Percentiles rank a stretch among this genome's conserved stretches.
These are phyloP conservation scores for Drosophila ananassae DNA, from an alignment of 1,140 invertebrate species.

Conservation along the genomic window DNA sequence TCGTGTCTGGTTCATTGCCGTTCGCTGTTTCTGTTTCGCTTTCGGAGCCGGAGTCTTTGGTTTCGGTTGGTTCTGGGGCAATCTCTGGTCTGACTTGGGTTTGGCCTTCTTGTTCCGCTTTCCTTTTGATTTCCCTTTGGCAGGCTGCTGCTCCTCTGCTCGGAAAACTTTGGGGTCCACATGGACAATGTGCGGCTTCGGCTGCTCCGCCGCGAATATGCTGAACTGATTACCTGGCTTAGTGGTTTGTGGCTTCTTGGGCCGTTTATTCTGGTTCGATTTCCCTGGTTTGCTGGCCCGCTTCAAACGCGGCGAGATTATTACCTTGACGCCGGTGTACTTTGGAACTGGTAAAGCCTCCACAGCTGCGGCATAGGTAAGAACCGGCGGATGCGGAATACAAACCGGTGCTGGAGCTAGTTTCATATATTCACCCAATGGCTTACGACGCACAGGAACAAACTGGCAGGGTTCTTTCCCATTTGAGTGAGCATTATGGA, in stretches of 20 bases:
- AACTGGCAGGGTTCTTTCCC: slow-evolving; percentile 20
- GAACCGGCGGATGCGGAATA: slow-evolving; percentile 18
- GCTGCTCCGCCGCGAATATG: slow-evolving; percentile 39
- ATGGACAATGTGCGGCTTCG: slow-evolving; percentile 48
- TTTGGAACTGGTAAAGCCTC: neutral
- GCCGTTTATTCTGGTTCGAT: slow-evolving; percentile 9
- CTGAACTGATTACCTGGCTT: slow-evolving; percentile 33
- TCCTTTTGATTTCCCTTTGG: slow-evolving; percentile 3
- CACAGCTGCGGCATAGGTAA: slow-evolving; percentile 57
- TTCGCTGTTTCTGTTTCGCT: too few relatives aligned
- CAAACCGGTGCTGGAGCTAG: slow-evolving; percentile 8
- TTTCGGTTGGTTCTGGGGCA: neutral
- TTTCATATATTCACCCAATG: slow-evolving; percentile 53
- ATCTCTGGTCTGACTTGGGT: neutral
- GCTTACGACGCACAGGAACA: slow-evolving; percentile 56
- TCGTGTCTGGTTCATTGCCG: too few relatives aligned
- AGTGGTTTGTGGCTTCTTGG: neutral
- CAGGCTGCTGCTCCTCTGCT: neutral
- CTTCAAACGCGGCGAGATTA: slow-evolving; percentile 48
- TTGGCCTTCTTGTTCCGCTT: slow-evolving; percentile 1
- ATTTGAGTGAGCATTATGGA: neutral
- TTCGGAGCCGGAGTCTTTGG: neutral
- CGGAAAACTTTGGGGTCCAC: slow-evolving; percentile 21
- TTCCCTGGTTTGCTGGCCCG: slow-evolving; percentile 17
- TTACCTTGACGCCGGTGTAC: slow-evolving; percentile 38